A percentile compares a stretch with the other conserved stretches of the same genome.
These are phyloP conservation scores for Tetrao urogallus DNA, from an alignment of 2,113 vertebrate species.

Conservation along the genomic window DNA sequence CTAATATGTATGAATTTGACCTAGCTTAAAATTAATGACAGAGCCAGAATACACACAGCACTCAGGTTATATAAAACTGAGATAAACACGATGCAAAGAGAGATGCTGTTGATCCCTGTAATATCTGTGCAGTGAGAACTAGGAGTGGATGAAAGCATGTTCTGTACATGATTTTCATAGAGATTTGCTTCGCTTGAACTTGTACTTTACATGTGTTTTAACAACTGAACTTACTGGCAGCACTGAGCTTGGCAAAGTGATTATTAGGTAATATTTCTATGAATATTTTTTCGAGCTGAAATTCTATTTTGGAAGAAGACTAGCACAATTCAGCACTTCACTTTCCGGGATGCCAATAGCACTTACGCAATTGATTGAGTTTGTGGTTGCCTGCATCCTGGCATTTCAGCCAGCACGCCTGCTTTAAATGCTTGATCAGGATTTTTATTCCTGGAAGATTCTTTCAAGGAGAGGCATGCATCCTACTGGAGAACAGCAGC, in stretches of 20 bases:
- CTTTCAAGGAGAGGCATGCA: conserved; percentile 49
- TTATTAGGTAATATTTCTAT: conserved; percentile 50
- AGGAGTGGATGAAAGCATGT: conserved; percentile 19
- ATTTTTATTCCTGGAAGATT: conserved; percentile 51
- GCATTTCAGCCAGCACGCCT: background rate
- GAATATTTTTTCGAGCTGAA: conserved; percentile 18
- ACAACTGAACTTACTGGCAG: conserved; percentile 53
- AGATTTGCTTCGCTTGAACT: conserved; percentile 46
- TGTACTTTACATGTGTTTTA: conserved; percentile 60
- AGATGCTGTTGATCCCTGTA: conserved; percentile 24
- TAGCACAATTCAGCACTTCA: background rate
- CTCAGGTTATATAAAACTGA: conserved; percentile 38
- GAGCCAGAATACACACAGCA: background rate
- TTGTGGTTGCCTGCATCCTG: conserved; percentile 31
- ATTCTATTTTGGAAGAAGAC: conserved; percentile 26
- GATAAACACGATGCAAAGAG: conserved; percentile 37
- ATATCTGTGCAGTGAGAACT: background rate
- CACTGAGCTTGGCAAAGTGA: conserved; percentile 36
- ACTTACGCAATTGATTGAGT: conserved; percentile 38
- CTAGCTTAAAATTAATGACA: conserved; percentile 65
- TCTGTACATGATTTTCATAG: conserved; percentile 46
- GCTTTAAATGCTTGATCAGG: conserved; percentile 59
- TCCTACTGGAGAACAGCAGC: conserved; percentile 5
- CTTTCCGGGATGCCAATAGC: conserved; percentile 14
- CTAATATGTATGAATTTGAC: conserved; percentile 56